Base-by-base conservation (phyloP, 2,113 vertebrate genomes). In the Nesogale talazaci region DNA sequence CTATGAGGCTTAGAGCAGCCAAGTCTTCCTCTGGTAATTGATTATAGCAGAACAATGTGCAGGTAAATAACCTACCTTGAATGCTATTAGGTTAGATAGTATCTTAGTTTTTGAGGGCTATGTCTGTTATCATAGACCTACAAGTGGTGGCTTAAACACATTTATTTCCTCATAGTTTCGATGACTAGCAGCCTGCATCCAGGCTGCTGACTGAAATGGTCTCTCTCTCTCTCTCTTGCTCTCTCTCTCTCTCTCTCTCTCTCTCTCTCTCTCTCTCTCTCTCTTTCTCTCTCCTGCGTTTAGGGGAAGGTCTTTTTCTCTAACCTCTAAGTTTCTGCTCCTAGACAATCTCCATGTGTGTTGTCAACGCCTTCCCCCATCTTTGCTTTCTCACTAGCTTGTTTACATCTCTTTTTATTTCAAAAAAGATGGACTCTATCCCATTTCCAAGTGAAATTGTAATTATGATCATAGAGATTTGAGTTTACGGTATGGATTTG, bases 51-150 rank as follows among this genome's bases (percentile, higher is more conserved):
- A 79, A 22, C 0, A 31, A 9, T 59, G 38, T 14, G 23, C 67
- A 86, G 38, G 27, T 88, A 25, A 93, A 81, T 61, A 86, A 80
- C 20, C n/a, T 91, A 82, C 86, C 84, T 46, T 82, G 34, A 91
- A 91, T 80, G 75, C 1, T 70, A 65, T 72, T 82, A 29, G 57
- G n/a, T 85, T 85, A 75, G 17, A 91, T 86, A 19, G 10, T 29
- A 27, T 31, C 63, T 67, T 29, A 67, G 27, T 67, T 67, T 23
- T 67, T 27, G 29, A 67, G 63, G 23, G 27, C 63, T 67, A 67
- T 67, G 20, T 65, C 23, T n/a, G 14, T 59, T 59, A 59, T 46
- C 42, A 46, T 10, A 46, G 42, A 46, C 42, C 5, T 22, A 63
- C 6, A 63, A 23, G 20, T 63, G 19, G 20, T 29, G 25, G 63